Evolutionary conservation across 2,797 vertebrate species (phyloP).

Genomic region (Crocodylus rhombifer): DNA sequence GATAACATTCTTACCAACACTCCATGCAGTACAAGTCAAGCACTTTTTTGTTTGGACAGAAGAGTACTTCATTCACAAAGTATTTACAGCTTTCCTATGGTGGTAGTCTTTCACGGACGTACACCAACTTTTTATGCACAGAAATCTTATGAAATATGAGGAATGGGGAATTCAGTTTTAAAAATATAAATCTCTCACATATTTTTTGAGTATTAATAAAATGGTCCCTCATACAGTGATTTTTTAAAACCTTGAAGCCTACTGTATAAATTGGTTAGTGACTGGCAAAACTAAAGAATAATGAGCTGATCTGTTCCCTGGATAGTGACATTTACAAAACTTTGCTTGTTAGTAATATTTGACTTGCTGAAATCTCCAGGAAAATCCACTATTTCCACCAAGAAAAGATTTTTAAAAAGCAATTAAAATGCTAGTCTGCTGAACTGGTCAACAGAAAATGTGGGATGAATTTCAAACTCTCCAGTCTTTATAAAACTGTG

Average conservation of each 20-base stretch:
- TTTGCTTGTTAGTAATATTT: neutral
- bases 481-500: neutral
- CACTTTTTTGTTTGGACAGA: neutral
- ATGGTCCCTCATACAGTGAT: neutral
- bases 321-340: too few relatives aligned
- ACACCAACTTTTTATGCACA: neutral
- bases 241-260: constrained; percentile 8
- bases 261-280: neutral
- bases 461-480: neutral
- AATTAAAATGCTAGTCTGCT: neutral
- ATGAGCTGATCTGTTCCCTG: neutral
- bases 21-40: neutral
- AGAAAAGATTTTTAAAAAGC: neutral
- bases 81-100: neutral
- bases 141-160: rapidly evolving
- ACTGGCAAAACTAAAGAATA: constrained; percentile 10
- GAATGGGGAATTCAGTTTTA: constrained; percentile 6
- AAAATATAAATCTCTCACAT: neutral
- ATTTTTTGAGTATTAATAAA: neutral
- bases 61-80: neutral
- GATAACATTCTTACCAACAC: constrained; percentile 4
- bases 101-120: neutral
- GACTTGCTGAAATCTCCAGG: neutral
- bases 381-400: neutral
- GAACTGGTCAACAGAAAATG: neutral